These are phyloP conservation scores for Helogale parvula DNA, from an alignment of 2,113 vertebrate genomes.

Conservation along the genomic window DNA sequence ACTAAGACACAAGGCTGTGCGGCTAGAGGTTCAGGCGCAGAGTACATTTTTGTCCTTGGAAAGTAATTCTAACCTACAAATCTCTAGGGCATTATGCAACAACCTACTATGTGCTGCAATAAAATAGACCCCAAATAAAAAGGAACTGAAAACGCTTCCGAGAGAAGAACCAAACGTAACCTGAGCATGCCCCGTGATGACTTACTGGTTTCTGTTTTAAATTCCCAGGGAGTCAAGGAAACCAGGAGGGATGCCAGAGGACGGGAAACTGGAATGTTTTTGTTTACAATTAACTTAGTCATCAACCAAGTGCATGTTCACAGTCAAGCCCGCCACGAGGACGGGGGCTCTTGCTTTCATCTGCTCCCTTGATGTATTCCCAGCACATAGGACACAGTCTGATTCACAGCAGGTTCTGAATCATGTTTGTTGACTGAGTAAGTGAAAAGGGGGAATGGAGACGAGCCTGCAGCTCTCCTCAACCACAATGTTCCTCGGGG, in stretches of 20 bases:
- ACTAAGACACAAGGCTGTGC: neutral
- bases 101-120: neutral
- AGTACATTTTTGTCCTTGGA: neutral
- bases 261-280: neutral
- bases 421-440: neutral
- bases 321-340: neutral
- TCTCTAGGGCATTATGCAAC: neutral
- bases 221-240: neutral
- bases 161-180: neutral
- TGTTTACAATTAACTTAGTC: neutral
- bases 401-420: neutral
- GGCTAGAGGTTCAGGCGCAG: neutral
- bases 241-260: neutral
- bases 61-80: neutral
- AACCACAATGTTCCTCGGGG: accelerated
- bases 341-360: neutral
- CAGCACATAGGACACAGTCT: neutral
- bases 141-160: neutral
- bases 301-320: neutral
- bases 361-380: neutral
- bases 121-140: neutral
- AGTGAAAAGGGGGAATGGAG: neutral
- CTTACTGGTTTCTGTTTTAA: neutral
- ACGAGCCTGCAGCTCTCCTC: neutral
- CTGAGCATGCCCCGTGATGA: neutral